phyloP scores from a whole-genome alignment of 2,888 invertebrate species.

The Autographa pulchrina region DNA sequence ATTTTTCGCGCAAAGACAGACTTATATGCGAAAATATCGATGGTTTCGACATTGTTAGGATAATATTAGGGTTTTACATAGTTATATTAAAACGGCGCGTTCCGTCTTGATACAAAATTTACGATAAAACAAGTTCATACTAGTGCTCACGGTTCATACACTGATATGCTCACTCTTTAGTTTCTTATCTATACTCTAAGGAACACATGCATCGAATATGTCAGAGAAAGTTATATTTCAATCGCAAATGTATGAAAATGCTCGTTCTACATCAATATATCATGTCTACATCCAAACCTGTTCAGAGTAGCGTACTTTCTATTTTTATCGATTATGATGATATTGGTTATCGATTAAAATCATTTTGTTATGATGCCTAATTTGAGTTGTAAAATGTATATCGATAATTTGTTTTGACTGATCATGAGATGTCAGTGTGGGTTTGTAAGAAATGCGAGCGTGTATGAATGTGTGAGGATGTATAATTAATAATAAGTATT shows the following conservation, averaged over 20 bases:
- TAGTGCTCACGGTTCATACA: too few species aligned
- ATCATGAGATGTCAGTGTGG: conserved; percentile 34
- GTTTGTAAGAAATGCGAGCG: background rate
- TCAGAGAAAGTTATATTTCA: conserved; percentile 54
- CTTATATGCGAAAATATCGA: too few species aligned
- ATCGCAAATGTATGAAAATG: conserved; percentile 37
- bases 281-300: conserved; percentile 47
- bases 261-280: conserved; percentile 51
- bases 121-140: too few species aligned
- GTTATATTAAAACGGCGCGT: too few species aligned
- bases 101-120: too few species aligned
- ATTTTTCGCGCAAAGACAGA: too few species aligned
- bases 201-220: conserved; percentile 8
- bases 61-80: too few species aligned
- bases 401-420: conserved; percentile 32
- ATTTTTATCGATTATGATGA: conserved; percentile 31
- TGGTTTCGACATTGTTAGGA: too few species aligned
- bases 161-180: too few species aligned
- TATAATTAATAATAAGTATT: too few species aligned
- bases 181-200: too few species aligned
- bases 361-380: conserved; percentile 26
- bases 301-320: conserved; percentile 41
- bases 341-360: conserved; percentile 30
- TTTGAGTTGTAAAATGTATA: conserved; percentile 29
- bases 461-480: conserved; percentile 9